Conservation (phyloP, 2,888 invertebrate species). For the Hanleya hanleyi region DNA sequence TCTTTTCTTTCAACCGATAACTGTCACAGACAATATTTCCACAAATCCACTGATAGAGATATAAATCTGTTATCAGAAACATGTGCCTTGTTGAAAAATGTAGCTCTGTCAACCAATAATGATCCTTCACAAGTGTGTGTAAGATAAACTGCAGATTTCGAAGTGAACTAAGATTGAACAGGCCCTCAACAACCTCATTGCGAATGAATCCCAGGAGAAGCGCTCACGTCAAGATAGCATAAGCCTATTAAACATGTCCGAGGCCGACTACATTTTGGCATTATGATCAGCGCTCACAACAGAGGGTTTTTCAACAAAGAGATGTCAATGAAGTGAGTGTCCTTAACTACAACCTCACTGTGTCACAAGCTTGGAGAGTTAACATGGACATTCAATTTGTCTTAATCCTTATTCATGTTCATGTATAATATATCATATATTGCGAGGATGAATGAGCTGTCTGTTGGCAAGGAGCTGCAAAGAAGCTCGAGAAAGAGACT, state of each 20-base stretch:
- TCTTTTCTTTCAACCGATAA: no score
- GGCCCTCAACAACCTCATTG: neutral
- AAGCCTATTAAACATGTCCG: neutral
- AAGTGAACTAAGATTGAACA: neutral
- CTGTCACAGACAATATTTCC: no score
- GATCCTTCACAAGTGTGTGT: no score
- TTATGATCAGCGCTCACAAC: neutral
- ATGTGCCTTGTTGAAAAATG: no score
- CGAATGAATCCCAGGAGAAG: neutral
- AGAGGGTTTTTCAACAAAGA: constrained; percentile 18
- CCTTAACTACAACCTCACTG: constrained; percentile 14
- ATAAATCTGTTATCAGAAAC: no score
- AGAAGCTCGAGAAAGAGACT: neutral
- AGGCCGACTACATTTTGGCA: neutral
- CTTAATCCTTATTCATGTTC: constrained; percentile 14
- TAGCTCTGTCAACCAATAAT: no score
- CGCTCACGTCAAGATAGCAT: neutral
- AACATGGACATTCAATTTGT: constrained; percentile 25
- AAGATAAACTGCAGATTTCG: no score
- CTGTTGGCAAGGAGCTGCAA: neutral
- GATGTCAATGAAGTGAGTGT: constrained; percentile 3
- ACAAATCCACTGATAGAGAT: no score
- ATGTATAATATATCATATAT: constrained; percentile 5
- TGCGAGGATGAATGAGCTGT: neutral
- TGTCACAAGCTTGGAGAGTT: constrained; percentile 9